Percentiles rank a stretch among this genome's conserved stretches.
Evolutionary conservation across 2,888 invertebrate species (phyloP).

Genomic region (Protophormia terraenovae): DNA sequence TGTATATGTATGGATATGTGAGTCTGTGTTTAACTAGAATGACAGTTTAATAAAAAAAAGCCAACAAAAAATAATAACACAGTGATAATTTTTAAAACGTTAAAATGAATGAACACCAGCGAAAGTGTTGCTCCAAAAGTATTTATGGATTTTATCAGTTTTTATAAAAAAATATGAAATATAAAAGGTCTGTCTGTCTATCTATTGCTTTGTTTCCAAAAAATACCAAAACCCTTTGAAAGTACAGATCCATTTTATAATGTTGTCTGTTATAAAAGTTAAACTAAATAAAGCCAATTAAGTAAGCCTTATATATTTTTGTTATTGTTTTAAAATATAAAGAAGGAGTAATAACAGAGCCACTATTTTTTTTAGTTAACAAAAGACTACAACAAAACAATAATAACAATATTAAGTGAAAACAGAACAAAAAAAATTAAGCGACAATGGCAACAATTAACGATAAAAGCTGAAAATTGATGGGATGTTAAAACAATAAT

Average conservation of each 20-base stretch:
- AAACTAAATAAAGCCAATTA: conserved; percentile 16
- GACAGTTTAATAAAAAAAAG: conserved; percentile 37
- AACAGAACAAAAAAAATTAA: conserved; percentile 26
- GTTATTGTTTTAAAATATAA: background rate
- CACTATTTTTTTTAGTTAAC: conserved; percentile 21
- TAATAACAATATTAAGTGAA: conserved; percentile 17
- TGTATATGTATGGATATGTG: background rate
- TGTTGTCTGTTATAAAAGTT: background rate
- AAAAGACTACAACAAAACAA: too few species aligned
- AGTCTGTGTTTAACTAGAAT: too few species aligned
- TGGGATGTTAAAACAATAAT: conserved; percentile 46
- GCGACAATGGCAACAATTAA: conserved; percentile 63
- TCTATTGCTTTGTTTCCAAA: background rate
- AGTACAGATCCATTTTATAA: background rate
- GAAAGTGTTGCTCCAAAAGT: conserved; percentile 41
- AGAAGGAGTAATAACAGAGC: background rate
- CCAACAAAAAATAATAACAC: conserved; percentile 8
- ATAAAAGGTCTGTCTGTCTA: background rate
- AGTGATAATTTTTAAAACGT: conserved; percentile 53
- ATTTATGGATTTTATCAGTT: conserved; percentile 37
- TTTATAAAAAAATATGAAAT: conserved; percentile 17
- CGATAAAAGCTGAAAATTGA: conserved; percentile 61
- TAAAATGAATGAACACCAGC: conserved; percentile 16
- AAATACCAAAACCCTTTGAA: background rate
- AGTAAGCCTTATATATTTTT: conserved; percentile 3